phyloP scores from a whole-genome alignment of 2,888 invertebrate genomes.

The Pediacus dermestoides region DNA sequence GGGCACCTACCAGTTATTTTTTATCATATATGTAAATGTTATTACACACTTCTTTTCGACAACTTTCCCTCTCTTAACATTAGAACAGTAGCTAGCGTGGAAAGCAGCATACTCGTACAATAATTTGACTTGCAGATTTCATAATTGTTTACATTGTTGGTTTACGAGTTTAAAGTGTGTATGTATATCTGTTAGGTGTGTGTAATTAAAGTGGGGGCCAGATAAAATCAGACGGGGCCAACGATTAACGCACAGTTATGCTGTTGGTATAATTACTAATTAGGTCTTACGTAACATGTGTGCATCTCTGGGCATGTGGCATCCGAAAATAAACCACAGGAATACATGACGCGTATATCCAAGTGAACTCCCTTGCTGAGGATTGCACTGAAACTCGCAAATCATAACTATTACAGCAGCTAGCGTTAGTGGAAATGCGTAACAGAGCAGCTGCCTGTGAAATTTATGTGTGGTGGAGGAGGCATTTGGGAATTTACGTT shows the following conservation, averaged over 20 bases:
- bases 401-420: too few relatives aligned
- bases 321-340: conserved; percentile 21
- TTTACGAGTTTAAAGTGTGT: conserved; percentile 13
- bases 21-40: too few relatives aligned
- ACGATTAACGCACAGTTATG: neutral
- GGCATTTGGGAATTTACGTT: too few relatives aligned
- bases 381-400: too few relatives aligned
- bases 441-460: too few relatives aligned
- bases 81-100: neutral
- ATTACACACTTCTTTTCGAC: too few relatives aligned
- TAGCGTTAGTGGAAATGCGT: too few relatives aligned
- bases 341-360: conserved; percentile 13
- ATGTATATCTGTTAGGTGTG: conserved; percentile 7
- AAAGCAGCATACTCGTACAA: too few relatives aligned
- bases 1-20: too few relatives aligned
- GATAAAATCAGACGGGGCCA: conserved; percentile 11
- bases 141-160: conserved; percentile 13
- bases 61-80: too few relatives aligned
- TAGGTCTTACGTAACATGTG: conserved; percentile 27
- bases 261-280: conserved; percentile 13
- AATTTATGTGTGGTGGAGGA: too few relatives aligned
- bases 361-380: conserved; percentile 16
- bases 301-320: conserved; percentile 26
- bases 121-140: conserved; percentile 17
- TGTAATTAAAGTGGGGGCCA: conserved; percentile 7